Conservation (phyloP, 1,140 invertebrate species). For the Eubasilissa regina region DNA sequence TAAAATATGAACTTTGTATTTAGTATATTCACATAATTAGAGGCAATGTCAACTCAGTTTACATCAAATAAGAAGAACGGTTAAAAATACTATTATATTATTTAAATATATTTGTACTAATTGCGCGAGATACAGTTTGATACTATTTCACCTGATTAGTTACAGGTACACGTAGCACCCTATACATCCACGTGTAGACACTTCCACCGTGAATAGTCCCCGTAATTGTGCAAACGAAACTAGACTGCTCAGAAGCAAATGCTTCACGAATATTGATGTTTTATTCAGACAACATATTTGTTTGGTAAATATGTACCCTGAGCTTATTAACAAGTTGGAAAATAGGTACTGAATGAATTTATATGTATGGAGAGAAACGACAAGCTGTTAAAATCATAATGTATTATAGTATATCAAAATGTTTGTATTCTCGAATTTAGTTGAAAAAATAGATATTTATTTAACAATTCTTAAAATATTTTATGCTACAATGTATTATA, state of each 20-base stretch:
- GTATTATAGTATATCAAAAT: background rate
- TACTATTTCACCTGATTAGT: background rate
- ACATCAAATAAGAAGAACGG: no score
- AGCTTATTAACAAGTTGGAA: constrained; percentile 5
- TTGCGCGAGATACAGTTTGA: background rate
- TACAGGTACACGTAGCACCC: background rate
- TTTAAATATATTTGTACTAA: no score
- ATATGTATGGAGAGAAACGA: background rate
- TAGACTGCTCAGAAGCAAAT: constrained; percentile 11
- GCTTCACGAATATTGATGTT: constrained; percentile 34
- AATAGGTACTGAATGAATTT: background rate
- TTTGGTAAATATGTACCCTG: background rate
- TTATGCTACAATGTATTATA: no score
- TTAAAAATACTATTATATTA: no score
- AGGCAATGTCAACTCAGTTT: no score
- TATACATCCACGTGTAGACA: background rate
- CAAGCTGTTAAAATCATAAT: background rate
- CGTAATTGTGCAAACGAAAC: constrained; percentile 6
- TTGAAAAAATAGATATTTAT: no score
- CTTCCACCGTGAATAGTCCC: background rate
- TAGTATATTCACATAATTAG: no score
- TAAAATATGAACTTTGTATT: no score
- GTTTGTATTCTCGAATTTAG: no score
- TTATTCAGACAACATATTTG: constrained; percentile 19
- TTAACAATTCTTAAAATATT: no score